phyloP scores from a whole-genome alignment of 1,140 invertebrate genomes.

The Elymnias hypermnestra region DNA sequence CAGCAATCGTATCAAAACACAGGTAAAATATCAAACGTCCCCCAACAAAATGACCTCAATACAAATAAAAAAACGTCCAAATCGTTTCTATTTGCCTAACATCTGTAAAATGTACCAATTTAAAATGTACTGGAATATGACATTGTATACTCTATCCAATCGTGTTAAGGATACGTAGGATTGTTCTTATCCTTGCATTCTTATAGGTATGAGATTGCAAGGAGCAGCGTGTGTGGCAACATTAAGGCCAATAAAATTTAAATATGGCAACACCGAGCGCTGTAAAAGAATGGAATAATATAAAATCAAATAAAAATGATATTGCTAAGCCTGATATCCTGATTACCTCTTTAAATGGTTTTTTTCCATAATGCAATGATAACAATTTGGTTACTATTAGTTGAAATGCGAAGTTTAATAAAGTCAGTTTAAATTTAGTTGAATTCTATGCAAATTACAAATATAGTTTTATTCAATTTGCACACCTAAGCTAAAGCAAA shows the following conservation, averaged over 20 bases:
- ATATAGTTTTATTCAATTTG: no score
- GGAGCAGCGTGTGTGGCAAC: slow-evolving; percentile 63
- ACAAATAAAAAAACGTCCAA: slow-evolving; percentile 71
- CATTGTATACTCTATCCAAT: slow-evolving; percentile 21
- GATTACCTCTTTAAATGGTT: not conserved
- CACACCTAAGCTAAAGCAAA: no score
- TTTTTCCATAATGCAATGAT: not conserved
- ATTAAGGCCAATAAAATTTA: slow-evolving; percentile 74
- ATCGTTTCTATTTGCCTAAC: slow-evolving; percentile 63
- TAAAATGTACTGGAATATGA: slow-evolving; percentile 14
- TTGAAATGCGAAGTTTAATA: no score
- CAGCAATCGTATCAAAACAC: slow-evolving; percentile 49
- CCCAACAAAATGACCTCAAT: slow-evolving; percentile 55
- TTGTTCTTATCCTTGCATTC: slow-evolving; percentile 22
- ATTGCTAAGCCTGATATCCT: not conserved
- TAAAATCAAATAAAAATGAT: slow-evolving; percentile 36
- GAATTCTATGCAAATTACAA: no score
- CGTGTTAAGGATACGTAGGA: slow-evolving; percentile 8
- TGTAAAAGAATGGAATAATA: slow-evolving; percentile 65
- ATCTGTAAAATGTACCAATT: slow-evolving; percentile 38
- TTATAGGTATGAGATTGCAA: slow-evolving; percentile 64
- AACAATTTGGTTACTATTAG: no score
- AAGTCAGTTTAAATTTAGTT: no score
- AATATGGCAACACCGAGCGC: slow-evolving; percentile 64
- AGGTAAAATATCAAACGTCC: slow-evolving; percentile 57